Evolutionary conservation across 2,888 invertebrate genomes (phyloP).

Genomic region (Ochropacha duplaris): DNA sequence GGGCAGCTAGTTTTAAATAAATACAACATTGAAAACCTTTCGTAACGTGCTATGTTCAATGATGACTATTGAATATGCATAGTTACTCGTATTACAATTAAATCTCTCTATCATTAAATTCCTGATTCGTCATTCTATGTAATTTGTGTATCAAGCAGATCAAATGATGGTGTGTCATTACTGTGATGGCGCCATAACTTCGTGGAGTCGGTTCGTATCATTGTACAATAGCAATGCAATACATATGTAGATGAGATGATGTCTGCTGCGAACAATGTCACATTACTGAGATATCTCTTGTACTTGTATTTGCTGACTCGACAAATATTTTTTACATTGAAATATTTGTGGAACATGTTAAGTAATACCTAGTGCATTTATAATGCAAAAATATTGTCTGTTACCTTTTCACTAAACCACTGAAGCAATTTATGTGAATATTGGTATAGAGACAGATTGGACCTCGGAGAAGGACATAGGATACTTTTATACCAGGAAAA

Average conservation of each 20-base stretch:
- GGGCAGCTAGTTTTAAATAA: too few species aligned
- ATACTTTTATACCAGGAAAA: too few species aligned
- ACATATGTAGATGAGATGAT: constrained; percentile 48
- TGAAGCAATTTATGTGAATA: too few species aligned
- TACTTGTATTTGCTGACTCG: constrained; percentile 40
- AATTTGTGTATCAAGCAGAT: constrained; percentile 21
- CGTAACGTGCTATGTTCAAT: not conserved
- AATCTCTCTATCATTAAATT: constrained; percentile 7
- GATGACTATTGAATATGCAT: not conserved
- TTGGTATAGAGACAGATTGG: too few species aligned
- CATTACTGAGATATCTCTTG: constrained; percentile 50
- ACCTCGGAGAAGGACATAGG: too few species aligned
- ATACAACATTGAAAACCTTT: not conserved
- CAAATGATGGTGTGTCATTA: constrained; percentile 32
- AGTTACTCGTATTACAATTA: constrained; percentile 8
- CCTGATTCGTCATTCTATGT: constrained; percentile 31
- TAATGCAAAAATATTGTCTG: too few species aligned
- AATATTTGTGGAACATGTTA: not conserved
- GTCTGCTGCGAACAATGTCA: constrained; percentile 63
- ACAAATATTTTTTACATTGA: constrained; percentile 27
- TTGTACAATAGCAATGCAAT: constrained; percentile 59
- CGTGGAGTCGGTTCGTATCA: constrained; percentile 36
- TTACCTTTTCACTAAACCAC: too few species aligned
- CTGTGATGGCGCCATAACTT: constrained; percentile 36
- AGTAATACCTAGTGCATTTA: not conserved